A percentile compares a stretch with the other conserved stretches of the same genome.
phyloP scores from a whole-genome alignment of 2,113 vertebrate genomes.

The Perognathus longimembris region DNA sequence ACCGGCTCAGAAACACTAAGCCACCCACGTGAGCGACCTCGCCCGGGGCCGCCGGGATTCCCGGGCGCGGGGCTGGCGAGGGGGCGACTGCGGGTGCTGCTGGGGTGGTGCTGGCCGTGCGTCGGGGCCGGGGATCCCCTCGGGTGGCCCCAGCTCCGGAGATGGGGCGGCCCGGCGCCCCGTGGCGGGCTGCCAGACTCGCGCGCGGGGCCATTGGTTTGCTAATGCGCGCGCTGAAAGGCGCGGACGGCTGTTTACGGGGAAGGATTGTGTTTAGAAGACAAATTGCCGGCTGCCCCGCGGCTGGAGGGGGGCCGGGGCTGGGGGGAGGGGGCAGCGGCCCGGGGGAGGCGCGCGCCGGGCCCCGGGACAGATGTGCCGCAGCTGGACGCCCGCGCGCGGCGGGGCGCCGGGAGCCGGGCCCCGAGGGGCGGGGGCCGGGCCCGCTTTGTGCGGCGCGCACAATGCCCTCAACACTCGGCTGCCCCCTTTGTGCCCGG shows the following conservation, averaged over 20 bases:
- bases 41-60: neutral
- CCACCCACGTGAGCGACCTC: conserved; percentile 61
- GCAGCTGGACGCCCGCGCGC: conserved; percentile 76
- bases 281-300: conserved; percentile 80
- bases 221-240: conserved; percentile 64
- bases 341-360: conserved; percentile 54
- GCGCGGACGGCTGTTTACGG: conserved; percentile 65
- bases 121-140: conserved; percentile 23
- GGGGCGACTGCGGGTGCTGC: too few relatives aligned
- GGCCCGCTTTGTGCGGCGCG: conserved; percentile 33
- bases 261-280: conserved; percentile 75
- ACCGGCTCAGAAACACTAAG: conserved; percentile 59
- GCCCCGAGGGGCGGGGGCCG: conserved; percentile 66
- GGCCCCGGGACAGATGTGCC: conserved; percentile 57
- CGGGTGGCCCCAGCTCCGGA: conserved; percentile 26
- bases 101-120: too few relatives aligned
- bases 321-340: neutral
- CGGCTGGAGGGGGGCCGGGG: neutral
- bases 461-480: conserved; percentile 73
- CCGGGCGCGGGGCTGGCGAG: fast-evolving
- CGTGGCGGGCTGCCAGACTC: neutral
- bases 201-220: conserved; percentile 58
- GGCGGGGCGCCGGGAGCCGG: conserved; percentile 70
- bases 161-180: conserved; percentile 8
- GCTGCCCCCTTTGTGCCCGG: conserved; percentile 73